Evolutionary conservation across 2,797 vertebrate genomes (phyloP).

Genomic region (Tokudaia tokunoshimensis): DNA sequence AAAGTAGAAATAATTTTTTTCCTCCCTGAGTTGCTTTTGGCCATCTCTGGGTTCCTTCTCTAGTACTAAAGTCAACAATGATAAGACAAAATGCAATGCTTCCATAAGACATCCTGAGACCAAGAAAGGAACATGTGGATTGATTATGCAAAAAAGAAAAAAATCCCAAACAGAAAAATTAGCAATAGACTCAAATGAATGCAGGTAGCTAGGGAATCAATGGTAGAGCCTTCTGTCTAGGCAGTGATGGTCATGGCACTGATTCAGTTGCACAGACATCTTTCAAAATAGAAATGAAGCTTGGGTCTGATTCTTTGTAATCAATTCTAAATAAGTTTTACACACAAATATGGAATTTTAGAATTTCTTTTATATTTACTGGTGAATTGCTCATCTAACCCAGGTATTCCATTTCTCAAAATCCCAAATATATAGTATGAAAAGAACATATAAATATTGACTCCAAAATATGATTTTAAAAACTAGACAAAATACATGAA

Average conservation of each 20-base stretch:
- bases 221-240: neutral
- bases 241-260: neutral
- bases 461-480: neutral
- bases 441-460: neutral
- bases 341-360: neutral
- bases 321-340: constrained; percentile 20
- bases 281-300: neutral
- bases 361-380: neutral
- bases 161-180: neutral
- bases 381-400: neutral
- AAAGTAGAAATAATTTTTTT: no score
- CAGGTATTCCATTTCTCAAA: neutral
- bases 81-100: neutral
- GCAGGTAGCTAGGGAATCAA: neutral
- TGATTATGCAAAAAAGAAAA: neutral
- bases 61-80: neutral
- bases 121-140: neutral
- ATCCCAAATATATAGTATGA: neutral
- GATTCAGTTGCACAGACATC: neutral
- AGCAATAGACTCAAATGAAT: neutral
- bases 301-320: neutral
- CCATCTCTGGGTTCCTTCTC: neutral
- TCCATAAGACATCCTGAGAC: neutral
- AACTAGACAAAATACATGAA: neutral
- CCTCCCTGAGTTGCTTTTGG: no score